A percentile compares a stretch with the other conserved stretches of the same genome.
Evolutionary conservation across 2,797 vertebrate genomes (phyloP).

Genomic region (Syngnathus rostellatus): DNA sequence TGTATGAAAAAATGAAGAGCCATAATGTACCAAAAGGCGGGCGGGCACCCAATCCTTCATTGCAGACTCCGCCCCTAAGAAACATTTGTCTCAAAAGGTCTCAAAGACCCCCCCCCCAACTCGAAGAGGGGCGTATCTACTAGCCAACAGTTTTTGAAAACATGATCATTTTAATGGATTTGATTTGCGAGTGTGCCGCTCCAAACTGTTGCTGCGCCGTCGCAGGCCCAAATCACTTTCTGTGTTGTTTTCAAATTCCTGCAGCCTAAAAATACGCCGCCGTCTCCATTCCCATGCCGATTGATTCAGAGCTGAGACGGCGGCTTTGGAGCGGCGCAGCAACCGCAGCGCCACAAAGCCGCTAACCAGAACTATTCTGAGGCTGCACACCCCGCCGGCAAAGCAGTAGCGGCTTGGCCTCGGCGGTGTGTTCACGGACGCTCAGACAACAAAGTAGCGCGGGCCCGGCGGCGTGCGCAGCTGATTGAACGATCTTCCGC

Average conservation of each 20-base stretch:
- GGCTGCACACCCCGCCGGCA: slow-evolving; percentile 16
- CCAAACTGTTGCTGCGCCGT: too few relatives aligned
- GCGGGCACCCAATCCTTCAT: background rate
- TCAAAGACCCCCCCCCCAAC: background rate
- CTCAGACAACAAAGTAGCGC: background rate
- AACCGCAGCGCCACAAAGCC: slow-evolving; percentile 44
- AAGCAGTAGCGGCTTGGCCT: slow-evolving; percentile 14
- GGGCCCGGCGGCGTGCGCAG: background rate
- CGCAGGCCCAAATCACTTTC: background rate
- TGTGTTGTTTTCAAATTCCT: slow-evolving; percentile 32
- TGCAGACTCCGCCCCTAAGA: background rate
- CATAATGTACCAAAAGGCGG: background rate
- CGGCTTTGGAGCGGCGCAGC: slow-evolving; percentile 10
- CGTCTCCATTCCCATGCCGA: slow-evolving; percentile 37
- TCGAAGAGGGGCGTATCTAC: background rate
- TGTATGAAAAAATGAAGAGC: background rate
- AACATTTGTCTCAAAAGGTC: background rate
- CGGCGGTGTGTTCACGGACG: slow-evolving; percentile 12
- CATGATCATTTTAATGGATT: background rate
- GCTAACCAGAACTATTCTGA: slow-evolving; percentile 47
- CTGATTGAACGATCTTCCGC: background rate
- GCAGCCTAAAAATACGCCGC: slow-evolving; percentile 52
- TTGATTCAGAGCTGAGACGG: slow-evolving; percentile 31
- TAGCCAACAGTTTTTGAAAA: background rate
- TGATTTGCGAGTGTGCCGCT: background rate